A percentile compares a stretch with the other conserved stretches of the same genome.
Conservation (phyloP, 2,888 invertebrate species). For the Drosophila ustulata region DNA sequence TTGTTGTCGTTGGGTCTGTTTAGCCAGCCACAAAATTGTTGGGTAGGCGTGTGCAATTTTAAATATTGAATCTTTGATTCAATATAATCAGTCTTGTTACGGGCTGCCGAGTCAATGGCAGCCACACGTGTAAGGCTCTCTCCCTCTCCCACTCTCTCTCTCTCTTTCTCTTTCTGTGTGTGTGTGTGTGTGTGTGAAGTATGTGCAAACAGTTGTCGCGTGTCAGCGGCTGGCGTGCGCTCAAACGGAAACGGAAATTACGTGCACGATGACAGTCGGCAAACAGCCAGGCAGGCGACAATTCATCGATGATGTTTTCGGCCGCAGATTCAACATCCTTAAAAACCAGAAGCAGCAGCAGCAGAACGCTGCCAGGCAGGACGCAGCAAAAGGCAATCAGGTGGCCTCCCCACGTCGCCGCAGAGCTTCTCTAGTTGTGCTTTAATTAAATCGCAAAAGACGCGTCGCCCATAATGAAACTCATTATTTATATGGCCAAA, state of each 20-base stretch:
- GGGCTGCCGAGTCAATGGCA: slow-evolving; percentile 68
- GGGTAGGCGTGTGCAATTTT: slow-evolving; percentile 63
- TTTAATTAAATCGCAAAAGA: slow-evolving; percentile 77
- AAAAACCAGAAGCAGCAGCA: neutral
- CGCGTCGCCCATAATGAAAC: slow-evolving; percentile 73
- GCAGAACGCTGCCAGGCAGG: neutral
- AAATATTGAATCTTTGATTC: slow-evolving; percentile 73
- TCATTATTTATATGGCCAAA: slow-evolving; percentile 63
- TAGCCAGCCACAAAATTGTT: slow-evolving; percentile 42
- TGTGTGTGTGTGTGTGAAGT: slow-evolving; percentile 56
- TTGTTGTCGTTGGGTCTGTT: neutral
- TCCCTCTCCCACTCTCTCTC: neutral
- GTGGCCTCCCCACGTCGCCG: neutral
- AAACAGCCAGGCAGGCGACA: slow-evolving; percentile 51
- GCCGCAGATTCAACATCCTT: slow-evolving; percentile 11
- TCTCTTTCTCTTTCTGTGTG: neutral
- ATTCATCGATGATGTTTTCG: slow-evolving; percentile 72
- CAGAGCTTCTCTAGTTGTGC: slow-evolving; percentile 40
- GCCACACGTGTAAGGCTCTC: slow-evolving; percentile 33
- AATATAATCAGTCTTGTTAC: slow-evolving; percentile 73
- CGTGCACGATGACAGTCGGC: slow-evolving; percentile 74
- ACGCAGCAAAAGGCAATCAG: slow-evolving; percentile 12
- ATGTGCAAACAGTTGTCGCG: slow-evolving; percentile 80
- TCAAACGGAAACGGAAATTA: slow-evolving; percentile 81
- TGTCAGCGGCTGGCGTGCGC: slow-evolving; percentile 76